Conservation (phyloP, 2,113 vertebrate species). For the Ailurus styani region DNA sequence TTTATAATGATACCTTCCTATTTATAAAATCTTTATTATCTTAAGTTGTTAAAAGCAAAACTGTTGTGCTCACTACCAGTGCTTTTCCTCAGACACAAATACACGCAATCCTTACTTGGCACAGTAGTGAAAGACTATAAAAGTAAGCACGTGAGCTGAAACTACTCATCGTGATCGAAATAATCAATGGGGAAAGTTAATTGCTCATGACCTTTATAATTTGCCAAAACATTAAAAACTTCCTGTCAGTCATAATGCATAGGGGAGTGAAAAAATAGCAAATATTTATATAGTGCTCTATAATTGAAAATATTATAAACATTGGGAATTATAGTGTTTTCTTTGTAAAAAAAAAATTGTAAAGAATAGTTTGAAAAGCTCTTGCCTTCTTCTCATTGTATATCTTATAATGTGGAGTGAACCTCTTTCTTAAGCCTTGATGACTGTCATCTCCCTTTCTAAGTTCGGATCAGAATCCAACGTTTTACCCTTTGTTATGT, state of each 20-base stretch:
- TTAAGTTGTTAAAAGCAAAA: conserved; percentile 2
- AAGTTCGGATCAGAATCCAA: not conserved
- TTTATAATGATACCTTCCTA: not conserved
- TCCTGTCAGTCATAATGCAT: not conserved
- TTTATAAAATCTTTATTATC: not conserved
- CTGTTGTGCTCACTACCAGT: not conserved
- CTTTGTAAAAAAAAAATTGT: not conserved
- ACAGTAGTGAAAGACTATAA: not conserved
- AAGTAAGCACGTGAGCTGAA: not conserved
- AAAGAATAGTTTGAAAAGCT: not conserved
- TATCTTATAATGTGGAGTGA: not conserved
- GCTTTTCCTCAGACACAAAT: not conserved
- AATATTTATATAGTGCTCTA: not conserved
- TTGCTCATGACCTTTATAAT: not conserved
- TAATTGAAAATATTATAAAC: not conserved
- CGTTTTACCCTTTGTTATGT: not conserved
- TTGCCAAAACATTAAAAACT: conserved; percentile 23
- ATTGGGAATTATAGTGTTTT: not conserved
- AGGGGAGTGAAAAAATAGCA: not conserved
- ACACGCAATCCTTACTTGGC: not conserved
- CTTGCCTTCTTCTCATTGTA: not conserved
- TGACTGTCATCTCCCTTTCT: not conserved
- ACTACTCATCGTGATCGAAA: not conserved
- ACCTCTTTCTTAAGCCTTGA: not conserved
- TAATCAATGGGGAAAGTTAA: not conserved